Evolutionary conservation across 1,140 invertebrate genomes (phyloP).

Genomic region (Drosophila ambigua): DNA sequence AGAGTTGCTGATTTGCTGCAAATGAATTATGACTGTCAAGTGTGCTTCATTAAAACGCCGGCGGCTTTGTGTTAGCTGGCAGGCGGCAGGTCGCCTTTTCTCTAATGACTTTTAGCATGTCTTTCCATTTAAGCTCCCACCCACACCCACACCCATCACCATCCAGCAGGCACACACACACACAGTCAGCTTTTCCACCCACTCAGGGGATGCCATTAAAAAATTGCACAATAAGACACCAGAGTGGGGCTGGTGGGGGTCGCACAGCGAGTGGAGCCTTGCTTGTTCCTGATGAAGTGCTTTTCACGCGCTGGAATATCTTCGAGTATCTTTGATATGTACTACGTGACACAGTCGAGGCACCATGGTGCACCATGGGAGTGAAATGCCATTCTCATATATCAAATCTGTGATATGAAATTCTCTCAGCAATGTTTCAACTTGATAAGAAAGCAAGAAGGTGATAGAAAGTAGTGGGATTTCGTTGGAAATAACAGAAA

Average conservation of each 20-base stretch:
- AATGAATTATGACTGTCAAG: slow-evolving; percentile 78
- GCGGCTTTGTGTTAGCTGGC: slow-evolving; percentile 53
- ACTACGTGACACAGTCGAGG: slow-evolving; percentile 30
- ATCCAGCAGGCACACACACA: neutral
- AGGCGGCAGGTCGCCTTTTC: slow-evolving; percentile 55
- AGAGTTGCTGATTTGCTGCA: slow-evolving; percentile 57
- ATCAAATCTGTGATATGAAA: neutral
- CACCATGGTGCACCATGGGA: slow-evolving; percentile 21
- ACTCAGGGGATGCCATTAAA: slow-evolving; percentile 42
- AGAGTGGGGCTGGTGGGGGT: neutral
- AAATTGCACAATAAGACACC: slow-evolving; percentile 60
- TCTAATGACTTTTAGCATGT: slow-evolving; percentile 71
- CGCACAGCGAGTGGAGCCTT: slow-evolving; percentile 21
- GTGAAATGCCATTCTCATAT: neutral
- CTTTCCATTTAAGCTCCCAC: slow-evolving; percentile 46
- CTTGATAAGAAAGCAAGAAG: neutral
- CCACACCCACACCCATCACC: slow-evolving; percentile 9
- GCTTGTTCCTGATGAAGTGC: slow-evolving; percentile 63
- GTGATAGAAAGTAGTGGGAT: too few species aligned
- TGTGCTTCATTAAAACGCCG: slow-evolving; percentile 77
- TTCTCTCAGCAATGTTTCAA: neutral
- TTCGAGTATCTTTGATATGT: slow-evolving; percentile 70
- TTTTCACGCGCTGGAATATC: slow-evolving; percentile 54
- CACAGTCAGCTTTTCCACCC: slow-evolving; percentile 27
- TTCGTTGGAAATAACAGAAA: too few species aligned